Evolutionary conservation across 2,888 invertebrate genomes (phyloP), one percentile per base, ranked within the genome.

Genomic region (Diaperis boleti): DNA sequence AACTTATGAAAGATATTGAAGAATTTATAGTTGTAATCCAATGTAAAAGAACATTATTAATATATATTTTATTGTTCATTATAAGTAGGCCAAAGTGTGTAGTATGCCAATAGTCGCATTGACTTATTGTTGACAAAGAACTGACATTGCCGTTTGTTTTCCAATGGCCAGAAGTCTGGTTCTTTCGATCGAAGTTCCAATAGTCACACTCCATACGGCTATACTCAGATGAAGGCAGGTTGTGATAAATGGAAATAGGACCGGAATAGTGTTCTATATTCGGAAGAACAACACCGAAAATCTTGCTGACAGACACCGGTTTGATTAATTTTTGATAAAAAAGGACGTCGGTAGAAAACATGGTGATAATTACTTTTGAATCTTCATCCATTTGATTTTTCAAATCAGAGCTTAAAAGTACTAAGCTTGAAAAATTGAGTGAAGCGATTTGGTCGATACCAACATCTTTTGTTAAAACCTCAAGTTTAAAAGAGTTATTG

Each of bases 21-120:
- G 85, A 85, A n/a, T 86, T 86, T 14, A 85, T 71, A 2, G 84
- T 75, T 0, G 86, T 83, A 8, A 87, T 76, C 0, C 83, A 62
- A 72, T 84, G 82, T 3, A 86, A 75, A 0, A 73, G 74, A 6
- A 65, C 54, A 66, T 83, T 11, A n/a, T 49, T 33, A 10, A 10
- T 13, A 11, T 15, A 17, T 10, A 47, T 29, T 7, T 14, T 14
- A 17, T 37, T 10, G 20, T 57, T 44, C 2, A 26, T 6, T 11
- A 57, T 3, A 29, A 57, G 29, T 15, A 57, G 18, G 10, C 86
- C 86, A 72, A 87, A 87, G 73, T 87, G 86, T 0, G 87, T 87
- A 18, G 86, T 81, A 67, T 87, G 87, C 41, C 79, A 76, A 72
- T 85, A 87, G 42, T 83, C 76, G 70, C 87, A 87, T 20, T 82